Percentiles rank a stretch among this genome's conserved stretches.
These are phyloP conservation scores for Mystacornis crossleyi DNA, from an alignment of 2,113 vertebrate genomes.

Conservation along the genomic window DNA sequence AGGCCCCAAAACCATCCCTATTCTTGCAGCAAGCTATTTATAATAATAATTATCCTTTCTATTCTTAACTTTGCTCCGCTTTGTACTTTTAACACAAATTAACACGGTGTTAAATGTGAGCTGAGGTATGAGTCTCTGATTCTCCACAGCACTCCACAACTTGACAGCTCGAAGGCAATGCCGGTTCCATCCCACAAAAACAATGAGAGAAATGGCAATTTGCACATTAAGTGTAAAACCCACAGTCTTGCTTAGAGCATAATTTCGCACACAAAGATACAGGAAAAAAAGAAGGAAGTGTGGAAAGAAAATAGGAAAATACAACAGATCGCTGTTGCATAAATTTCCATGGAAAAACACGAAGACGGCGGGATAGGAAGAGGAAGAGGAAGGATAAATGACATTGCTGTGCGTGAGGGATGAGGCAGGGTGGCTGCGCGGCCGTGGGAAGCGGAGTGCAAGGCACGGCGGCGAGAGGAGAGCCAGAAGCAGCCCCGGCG, in stretches of 20 bases:
- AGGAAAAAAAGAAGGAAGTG: fast-evolving
- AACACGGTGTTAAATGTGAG: neutral
- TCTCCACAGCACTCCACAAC: neutral
- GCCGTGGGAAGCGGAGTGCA: fast-evolving
- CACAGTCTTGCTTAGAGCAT: neutral
- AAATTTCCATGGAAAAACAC: neutral
- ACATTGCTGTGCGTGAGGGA: neutral
- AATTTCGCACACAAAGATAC: neutral
- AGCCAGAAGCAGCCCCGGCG: neutral
- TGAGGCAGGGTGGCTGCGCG: fast-evolving
- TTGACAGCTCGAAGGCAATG: neutral
- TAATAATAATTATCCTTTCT: constrained; percentile 36
- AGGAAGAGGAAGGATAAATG: neutral
- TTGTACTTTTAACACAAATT: constrained; percentile 46
- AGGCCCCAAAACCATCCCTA: neutral
- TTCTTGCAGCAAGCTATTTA: constrained; percentile 54
- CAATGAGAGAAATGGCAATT: neutral
- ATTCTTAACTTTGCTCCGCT: constrained; percentile 57
- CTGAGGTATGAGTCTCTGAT: neutral
- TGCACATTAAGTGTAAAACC: neutral
- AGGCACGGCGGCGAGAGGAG: fast-evolving
- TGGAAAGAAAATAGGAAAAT: neutral
- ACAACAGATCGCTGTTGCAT: fast-evolving
- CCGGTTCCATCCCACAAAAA: neutral
- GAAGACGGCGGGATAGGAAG: fast-evolving